Conservation (phyloP, 2,888 invertebrate genomes). For the Philereme transversata region DNA sequence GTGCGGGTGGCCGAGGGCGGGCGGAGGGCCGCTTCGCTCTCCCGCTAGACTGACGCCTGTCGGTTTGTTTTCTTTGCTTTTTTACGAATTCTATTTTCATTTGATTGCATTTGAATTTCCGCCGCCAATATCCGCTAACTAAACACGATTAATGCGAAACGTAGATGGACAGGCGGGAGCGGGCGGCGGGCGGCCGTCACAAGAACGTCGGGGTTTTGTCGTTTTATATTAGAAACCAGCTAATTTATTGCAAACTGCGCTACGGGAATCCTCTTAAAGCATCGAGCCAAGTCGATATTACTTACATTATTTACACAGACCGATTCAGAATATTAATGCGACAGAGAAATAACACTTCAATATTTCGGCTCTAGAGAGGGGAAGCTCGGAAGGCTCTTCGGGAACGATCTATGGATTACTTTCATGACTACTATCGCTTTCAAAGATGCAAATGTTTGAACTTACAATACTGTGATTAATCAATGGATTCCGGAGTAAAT, state of each 20-base stretch:
- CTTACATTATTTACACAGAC: constrained; percentile 50
- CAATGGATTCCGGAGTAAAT: no score
- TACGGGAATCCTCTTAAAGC: constrained; percentile 68
- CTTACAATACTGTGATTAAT: no score
- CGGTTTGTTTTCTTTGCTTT: constrained; percentile 82
- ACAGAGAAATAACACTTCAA: constrained; percentile 22
- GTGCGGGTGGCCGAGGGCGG: constrained; percentile 54
- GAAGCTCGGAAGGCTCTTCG: neutral
- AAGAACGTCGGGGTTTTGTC: constrained; percentile 76
- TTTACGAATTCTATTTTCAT: constrained; percentile 83
- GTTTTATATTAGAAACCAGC: constrained; percentile 82
- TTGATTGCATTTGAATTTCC: constrained; percentile 85
- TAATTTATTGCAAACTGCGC: constrained; percentile 82
- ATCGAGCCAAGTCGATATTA: constrained; percentile 52
- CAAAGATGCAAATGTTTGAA: no score
- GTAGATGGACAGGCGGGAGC: constrained; percentile 78
- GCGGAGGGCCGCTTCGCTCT: constrained; percentile 57
- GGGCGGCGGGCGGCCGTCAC: constrained; percentile 45
- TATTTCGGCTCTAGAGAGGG: constrained; percentile 11
- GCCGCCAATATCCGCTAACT: constrained; percentile 84
- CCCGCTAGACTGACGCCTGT: constrained; percentile 83
- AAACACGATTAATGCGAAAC: constrained; percentile 84
- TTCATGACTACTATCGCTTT: no score
- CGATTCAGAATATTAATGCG: constrained; percentile 34
- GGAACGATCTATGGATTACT: no score